Percentiles rank a stretch among this genome's conserved stretches.
These are phyloP conservation scores for Diadophis punctatus DNA, from an alignment of 2,113 vertebrate species.

Conservation along the genomic window DNA sequence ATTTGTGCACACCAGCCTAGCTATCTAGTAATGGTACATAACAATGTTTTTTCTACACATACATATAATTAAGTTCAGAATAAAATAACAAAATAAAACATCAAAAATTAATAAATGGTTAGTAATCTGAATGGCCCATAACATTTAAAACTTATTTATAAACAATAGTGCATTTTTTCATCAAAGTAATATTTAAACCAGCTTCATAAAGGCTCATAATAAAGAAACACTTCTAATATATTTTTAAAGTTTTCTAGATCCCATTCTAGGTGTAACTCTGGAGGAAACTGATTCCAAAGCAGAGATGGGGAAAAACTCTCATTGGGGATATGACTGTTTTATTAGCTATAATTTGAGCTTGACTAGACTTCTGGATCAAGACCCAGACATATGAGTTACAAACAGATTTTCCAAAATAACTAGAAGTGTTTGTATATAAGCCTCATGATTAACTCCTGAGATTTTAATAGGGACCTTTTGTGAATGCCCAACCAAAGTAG, in stretches of 20 bases:
- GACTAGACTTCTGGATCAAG: not conserved
- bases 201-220: not conserved
- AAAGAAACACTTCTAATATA: not conserved
- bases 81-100: not conserved
- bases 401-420: not conserved
- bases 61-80: not conserved
- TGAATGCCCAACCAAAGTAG: not conserved
- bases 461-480: not conserved
- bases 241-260: not conserved
- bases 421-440: not conserved
- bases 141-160: not conserved
- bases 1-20: not conserved
- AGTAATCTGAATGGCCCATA: not conserved
- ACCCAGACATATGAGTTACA: not conserved
- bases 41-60: not conserved
- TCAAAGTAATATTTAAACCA: not conserved
- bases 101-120: not conserved
- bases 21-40: not conserved
- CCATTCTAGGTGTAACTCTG: not conserved
- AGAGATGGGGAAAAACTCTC: not conserved
- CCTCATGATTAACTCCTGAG: not conserved
- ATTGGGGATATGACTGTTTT: not conserved
- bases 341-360: not conserved
- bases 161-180: not conserved
- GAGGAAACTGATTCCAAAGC: not conserved